Base-by-base conservation (phyloP, 2,797 vertebrate genomes). In the Odontamblyopus lacepedii region DNA sequence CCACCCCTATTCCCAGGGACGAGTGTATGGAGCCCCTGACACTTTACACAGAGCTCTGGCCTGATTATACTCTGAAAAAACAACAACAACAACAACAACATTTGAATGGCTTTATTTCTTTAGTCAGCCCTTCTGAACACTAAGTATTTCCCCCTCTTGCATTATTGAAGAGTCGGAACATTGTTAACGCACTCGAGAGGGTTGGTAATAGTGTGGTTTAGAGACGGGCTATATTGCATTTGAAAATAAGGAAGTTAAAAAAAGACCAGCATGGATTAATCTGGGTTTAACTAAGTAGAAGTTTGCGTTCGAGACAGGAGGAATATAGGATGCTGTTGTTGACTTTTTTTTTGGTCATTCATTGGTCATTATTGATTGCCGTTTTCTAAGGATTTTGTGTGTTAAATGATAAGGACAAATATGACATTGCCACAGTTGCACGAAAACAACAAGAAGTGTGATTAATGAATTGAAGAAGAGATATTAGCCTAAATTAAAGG, bases 31-130 rank as follows among this genome's bases (percentile, higher is more conserved):
- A 73, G 84, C 86, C 84, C 57, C 27, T 85, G 87, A 89, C 88
- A 91, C 86, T 87, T 91, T 86, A 89, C 88, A 89, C 86, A 88
- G 88, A 84, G 83, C 53, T 75, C 79, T 44, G 78, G 76, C 74
- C 74, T 71, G 74, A 78, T 83, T 85, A 75, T 82, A 87, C 87
- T 85, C 3, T 63, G 85, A 80, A 84, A 13, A 44, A 44, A 13
- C 13, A 41, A 38, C 6, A 8, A 7, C 8, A 38, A 38, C 7
- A 41, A 41, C 11, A 41, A 73, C 67, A 68, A 72, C 77, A 79
- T 84, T 88, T 80, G 80, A 82, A 89, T 86, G 74, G 13, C 27
- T 72, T 63, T 83, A 86, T 85, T 80, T 85, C 78, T 74, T 79
- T 69, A 77, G 76, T 73, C 77, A 60, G 67, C 74, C 82, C 75